Evolutionary conservation across 2,888 invertebrate genomes (phyloP).

Genomic region (Rhagonycha fulva): DNA sequence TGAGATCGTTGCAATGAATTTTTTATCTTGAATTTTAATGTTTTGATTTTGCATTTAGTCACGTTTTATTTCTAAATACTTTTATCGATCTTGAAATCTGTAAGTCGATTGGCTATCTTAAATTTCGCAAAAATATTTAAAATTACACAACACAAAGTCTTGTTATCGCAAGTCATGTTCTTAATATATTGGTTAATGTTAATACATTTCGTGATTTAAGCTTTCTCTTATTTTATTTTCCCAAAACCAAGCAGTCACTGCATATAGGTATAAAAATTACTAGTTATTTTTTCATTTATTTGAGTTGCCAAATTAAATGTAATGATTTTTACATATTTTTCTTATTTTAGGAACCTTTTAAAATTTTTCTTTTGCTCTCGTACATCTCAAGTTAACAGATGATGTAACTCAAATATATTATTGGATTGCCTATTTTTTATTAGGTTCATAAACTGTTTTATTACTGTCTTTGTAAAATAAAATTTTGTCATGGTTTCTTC

Average conservation of each 20-base stretch:
- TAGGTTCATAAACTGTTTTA: not conserved
- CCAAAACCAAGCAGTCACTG: not conserved
- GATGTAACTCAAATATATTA: not conserved
- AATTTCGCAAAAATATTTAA: conserved; percentile 31
- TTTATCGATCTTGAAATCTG: not conserved
- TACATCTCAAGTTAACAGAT: not conserved
- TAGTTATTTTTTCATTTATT: not conserved
- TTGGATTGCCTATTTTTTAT: not conserved
- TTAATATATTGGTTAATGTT: conserved; percentile 37
- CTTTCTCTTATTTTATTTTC: conserved; percentile 31
- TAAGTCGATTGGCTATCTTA: not conserved
- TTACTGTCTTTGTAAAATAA: not conserved
- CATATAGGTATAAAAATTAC: not conserved
- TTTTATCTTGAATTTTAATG: not conserved
- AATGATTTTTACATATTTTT: not conserved
- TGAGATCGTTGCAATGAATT: not conserved
- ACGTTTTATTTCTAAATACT: conserved; percentile 1
- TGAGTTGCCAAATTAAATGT: not conserved
- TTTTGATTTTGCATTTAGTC: not conserved
- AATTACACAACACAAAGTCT: conserved; percentile 29
- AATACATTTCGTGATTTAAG: conserved; percentile 35
- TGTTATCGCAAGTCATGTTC: conserved; percentile 35
- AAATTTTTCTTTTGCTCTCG: not conserved
- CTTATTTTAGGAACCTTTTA: not conserved
- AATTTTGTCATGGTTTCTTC: not conserved